phyloP scores from a whole-genome alignment of 2,113 vertebrate species.

The Notiomystis cincta region DNA sequence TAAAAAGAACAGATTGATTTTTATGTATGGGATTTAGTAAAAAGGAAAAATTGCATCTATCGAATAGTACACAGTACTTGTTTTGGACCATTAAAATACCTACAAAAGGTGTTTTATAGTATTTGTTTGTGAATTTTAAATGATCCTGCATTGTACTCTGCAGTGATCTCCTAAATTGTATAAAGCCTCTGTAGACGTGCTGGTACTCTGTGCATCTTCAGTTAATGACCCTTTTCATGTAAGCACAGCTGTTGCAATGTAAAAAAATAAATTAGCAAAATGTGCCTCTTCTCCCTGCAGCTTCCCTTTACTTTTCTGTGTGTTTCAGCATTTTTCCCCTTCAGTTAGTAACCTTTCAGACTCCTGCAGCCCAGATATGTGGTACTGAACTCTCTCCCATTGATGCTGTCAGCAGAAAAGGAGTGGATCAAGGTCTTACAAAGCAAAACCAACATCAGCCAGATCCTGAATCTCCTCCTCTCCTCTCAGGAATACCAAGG shows the following conservation, averaged over 20 bases:
- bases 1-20: conserved; percentile 56
- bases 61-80: neutral
- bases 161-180: conserved; percentile 20
- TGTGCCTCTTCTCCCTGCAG: neutral
- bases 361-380: neutral
- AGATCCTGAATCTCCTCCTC: neutral
- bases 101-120: conserved; percentile 36
- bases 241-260: conserved; percentile 55
- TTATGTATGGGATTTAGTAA: conserved; percentile 33
- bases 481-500: neutral
- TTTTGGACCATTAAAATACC: conserved; percentile 41
- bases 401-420: neutral
- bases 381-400: neutral
- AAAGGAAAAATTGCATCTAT: conserved; percentile 22
- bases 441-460: neutral
- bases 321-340: neutral
- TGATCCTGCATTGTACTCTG: neutral
- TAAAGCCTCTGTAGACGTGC: neutral
- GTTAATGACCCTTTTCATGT: conserved; percentile 60
- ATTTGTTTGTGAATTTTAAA: conserved; percentile 42
- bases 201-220: conserved; percentile 8
- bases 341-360: neutral
- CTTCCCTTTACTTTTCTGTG: conserved; percentile 12
- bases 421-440: neutral
- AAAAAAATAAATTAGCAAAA: conserved; percentile 46